Conservation (phyloP, 2,797 vertebrate genomes). For the Phataginus tricuspis region DNA sequence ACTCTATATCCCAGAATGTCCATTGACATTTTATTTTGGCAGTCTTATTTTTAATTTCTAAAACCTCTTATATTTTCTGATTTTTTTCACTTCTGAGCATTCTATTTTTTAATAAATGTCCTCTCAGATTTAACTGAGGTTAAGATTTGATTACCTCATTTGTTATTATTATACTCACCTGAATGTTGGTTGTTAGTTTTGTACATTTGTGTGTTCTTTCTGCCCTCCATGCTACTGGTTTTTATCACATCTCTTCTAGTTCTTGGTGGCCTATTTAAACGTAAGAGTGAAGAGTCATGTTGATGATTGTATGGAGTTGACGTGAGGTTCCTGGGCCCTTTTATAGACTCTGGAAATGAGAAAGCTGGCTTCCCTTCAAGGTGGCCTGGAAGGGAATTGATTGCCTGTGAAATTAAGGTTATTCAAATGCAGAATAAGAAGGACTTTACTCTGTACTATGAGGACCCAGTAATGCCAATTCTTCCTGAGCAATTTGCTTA, state of each 20-base stretch:
- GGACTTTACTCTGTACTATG: background rate
- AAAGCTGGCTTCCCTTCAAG: background rate
- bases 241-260: background rate
- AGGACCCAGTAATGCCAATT: background rate
- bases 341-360: background rate
- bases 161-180: background rate
- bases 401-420: background rate
- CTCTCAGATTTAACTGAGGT: background rate
- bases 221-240: background rate
- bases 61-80: background rate
- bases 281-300: background rate
- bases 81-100: background rate
- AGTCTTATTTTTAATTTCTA: constrained; percentile 24
- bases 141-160: background rate
- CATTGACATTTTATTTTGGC: background rate
- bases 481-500: background rate
- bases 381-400: background rate
- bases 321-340: background rate
- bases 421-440: background rate
- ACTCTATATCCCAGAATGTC: background rate
- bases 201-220: background rate
- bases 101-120: background rate
- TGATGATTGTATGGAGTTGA: fast-evolving
- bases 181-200: background rate
- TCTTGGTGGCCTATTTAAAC: background rate